These are phyloP conservation scores for Monoplex corrugatus DNA, from an alignment of 2,888 invertebrate species.

Conservation along the genomic window DNA sequence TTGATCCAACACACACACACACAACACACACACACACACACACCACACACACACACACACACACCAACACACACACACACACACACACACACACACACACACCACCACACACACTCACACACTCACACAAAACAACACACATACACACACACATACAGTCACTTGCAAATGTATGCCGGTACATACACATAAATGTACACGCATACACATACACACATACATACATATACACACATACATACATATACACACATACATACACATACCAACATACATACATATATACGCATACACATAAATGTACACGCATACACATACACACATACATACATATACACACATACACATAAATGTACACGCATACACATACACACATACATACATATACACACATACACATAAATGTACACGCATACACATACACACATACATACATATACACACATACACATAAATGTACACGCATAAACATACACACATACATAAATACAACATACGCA, in stretches of 20 bases:
- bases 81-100: background rate
- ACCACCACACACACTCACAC: background rate
- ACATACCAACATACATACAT: background rate
- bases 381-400: background rate
- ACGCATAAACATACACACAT: too few relatives aligned
- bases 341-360: background rate
- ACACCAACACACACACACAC: background rate
- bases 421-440: conserved; percentile 2
- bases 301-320: background rate
- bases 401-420: background rate
- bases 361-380: background rate
- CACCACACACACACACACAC: too few relatives aligned
- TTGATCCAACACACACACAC: too few relatives aligned
- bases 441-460: too few relatives aligned
- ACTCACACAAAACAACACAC: background rate
- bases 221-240: background rate
- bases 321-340: background rate
- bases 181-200: background rate
- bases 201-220: background rate
- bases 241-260: background rate
- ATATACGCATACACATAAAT: background rate
- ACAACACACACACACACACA: too few relatives aligned
- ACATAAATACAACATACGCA: too few relatives aligned
- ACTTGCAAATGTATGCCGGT: too few relatives aligned
- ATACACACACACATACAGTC: background rate